Percentiles rank a stretch among this genome's conserved stretches.
Evolutionary conservation across 2,888 invertebrate species (phyloP).

Genomic region (Stenoptilia bipunctidactyla): DNA sequence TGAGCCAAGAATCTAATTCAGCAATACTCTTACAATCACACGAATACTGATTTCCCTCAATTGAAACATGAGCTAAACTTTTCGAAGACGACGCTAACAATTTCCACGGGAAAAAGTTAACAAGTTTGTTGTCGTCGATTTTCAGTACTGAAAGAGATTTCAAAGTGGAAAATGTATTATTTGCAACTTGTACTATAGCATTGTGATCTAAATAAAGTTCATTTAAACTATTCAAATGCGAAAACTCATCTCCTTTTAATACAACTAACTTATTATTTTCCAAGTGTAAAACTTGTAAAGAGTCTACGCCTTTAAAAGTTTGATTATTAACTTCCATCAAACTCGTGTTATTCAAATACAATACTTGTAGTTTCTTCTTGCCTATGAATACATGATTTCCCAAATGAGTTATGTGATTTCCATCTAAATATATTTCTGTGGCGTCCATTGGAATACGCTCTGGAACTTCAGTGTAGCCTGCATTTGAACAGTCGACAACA

Average conservation of each 20-base stretch:
- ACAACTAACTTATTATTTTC: slow-evolving; percentile 82
- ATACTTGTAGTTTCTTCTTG: slow-evolving; percentile 82
- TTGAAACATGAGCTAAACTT: slow-evolving; percentile 75
- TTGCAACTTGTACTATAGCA: slow-evolving; percentile 79
- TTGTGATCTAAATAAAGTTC: slow-evolving; percentile 87
- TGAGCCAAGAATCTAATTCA: slow-evolving; percentile 77
- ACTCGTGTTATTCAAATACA: slow-evolving; percentile 83
- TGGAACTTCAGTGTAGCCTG: slow-evolving; percentile 79
- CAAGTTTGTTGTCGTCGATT: slow-evolving; percentile 82
- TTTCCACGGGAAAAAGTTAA: slow-evolving; percentile 81
- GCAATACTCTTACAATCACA: slow-evolving; percentile 84
- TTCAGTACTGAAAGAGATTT: slow-evolving; percentile 78
- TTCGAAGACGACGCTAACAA: slow-evolving; percentile 74
- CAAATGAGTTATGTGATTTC: slow-evolving; percentile 82
- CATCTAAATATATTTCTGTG: slow-evolving; percentile 88
- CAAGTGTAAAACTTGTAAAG: slow-evolving; percentile 80
- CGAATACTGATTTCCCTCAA: slow-evolving; percentile 86
- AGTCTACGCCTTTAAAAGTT: slow-evolving; percentile 84
- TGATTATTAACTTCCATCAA: slow-evolving; percentile 82
- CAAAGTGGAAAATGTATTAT: slow-evolving; percentile 82
- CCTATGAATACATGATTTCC: slow-evolving; percentile 89
- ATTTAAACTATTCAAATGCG: slow-evolving; percentile 79
- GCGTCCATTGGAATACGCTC: slow-evolving; percentile 90
- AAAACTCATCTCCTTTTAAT: slow-evolving; percentile 83
- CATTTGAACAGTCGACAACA: slow-evolving; percentile 85